Evolutionary conservation across 1,140 invertebrate genomes (phyloP).

Genomic region (Rhizoglyphus robini): DNA sequence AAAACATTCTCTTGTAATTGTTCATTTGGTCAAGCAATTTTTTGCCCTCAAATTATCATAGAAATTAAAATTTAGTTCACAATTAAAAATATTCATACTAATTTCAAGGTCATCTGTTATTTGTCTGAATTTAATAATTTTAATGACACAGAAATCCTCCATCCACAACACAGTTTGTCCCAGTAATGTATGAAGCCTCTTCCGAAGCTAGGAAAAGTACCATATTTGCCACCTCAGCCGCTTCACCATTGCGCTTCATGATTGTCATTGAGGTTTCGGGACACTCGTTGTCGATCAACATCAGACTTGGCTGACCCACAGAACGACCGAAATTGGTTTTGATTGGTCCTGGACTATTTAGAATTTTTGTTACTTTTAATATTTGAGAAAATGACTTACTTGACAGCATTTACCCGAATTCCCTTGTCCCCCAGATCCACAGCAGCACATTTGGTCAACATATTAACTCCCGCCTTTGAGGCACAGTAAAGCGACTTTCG

Average conservation of each 20-base stretch:
- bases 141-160: no score
- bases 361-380: no score
- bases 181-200: slow-evolving; percentile 62
- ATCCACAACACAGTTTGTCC: slow-evolving; percentile 60
- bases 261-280: background rate
- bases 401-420: slow-evolving; percentile 24
- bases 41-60: no score
- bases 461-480: slow-evolving; percentile 32
- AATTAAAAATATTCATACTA: no score
- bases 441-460: slow-evolving; percentile 34
- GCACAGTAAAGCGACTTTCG: slow-evolving; percentile 30
- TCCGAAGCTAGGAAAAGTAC: slow-evolving; percentile 73
- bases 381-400: slow-evolving; percentile 7
- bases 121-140: no score
- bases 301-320: no score
- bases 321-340: slow-evolving; percentile 8
- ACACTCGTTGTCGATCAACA: background rate
- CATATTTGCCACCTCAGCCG: slow-evolving; percentile 57
- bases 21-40: no score
- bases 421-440: slow-evolving; percentile 32
- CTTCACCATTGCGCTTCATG: slow-evolving; percentile 40
- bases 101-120: no score
- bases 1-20: no score
- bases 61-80: no score
- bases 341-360: slow-evolving; percentile 13